Conservation (phyloP, 2,888 invertebrate species). For the Axea sp. region DNA sequence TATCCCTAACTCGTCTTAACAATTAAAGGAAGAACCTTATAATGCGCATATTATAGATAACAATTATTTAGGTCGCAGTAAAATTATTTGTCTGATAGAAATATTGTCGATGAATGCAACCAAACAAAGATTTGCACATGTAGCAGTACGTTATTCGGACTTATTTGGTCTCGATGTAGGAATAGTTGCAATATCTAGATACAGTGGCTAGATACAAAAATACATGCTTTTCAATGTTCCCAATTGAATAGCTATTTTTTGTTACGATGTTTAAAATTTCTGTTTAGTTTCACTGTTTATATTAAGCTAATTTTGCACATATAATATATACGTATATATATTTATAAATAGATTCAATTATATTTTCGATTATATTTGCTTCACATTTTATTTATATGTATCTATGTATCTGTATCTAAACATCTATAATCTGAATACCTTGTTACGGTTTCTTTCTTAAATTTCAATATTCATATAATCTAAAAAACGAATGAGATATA, state of each 20-base stretch:
- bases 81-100: conserved; percentile 46
- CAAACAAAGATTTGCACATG: conserved; percentile 40
- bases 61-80: conserved; percentile 41
- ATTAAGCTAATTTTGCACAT: conserved; percentile 38
- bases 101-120: conserved; percentile 53
- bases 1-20: conserved; percentile 25
- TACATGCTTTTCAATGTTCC: conserved; percentile 51
- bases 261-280: conserved; percentile 30
- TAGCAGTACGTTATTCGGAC: conserved; percentile 22
- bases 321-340: conserved; percentile 24
- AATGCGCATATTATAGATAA: conserved; percentile 17
- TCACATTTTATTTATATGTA: conserved; percentile 37
- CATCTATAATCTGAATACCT: conserved; percentile 45
- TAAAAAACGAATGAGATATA: too few relatives aligned
- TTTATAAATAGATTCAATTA: conserved; percentile 26
- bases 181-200: conserved; percentile 57
- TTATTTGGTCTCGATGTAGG: conserved; percentile 42
- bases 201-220: conserved; percentile 63
- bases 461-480: too few relatives aligned
- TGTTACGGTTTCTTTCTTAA: conserved; percentile 32
- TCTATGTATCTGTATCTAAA: conserved; percentile 57
- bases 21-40: conserved; percentile 50
- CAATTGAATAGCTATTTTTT: conserved; percentile 41
- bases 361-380: conserved; percentile 38
- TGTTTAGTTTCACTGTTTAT: conserved; percentile 3